Evolutionary conservation across 2,797 vertebrate genomes (phyloP).

Genomic region (Remorina albescens): DNA sequence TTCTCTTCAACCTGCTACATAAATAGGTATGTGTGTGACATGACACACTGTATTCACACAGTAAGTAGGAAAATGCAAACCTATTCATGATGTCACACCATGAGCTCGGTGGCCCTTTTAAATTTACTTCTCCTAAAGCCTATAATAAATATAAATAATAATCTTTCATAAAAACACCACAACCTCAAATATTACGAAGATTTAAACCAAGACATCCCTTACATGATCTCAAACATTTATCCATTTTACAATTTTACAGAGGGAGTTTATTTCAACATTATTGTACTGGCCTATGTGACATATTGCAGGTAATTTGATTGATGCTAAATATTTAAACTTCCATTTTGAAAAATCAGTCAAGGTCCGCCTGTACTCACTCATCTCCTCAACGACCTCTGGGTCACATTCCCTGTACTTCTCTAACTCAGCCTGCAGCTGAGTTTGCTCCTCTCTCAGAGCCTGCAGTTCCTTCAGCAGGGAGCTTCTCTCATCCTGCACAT

Average conservation of each 20-base stretch:
- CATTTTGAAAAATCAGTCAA: not conserved
- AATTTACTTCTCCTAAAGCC: not conserved
- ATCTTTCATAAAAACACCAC: not conserved
- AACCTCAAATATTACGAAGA: not conserved
- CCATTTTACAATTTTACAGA: not conserved
- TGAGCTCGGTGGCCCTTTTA: not conserved
- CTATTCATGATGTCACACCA: not conserved
- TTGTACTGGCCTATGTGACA: not conserved
- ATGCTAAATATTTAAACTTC: not conserved
- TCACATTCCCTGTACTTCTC: slow-evolving; percentile 95
- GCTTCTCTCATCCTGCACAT: slow-evolving; percentile 87
- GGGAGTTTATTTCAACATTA: not conserved
- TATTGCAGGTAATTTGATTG: not conserved
- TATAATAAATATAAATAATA: not conserved
- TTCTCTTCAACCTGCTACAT: too few species aligned
- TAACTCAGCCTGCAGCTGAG: slow-evolving; percentile 87
- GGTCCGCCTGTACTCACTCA: slow-evolving; percentile 88
- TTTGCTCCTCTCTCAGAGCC: slow-evolving; percentile 84
- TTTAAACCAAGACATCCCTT: not conserved
- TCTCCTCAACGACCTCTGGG: slow-evolving; percentile 92
- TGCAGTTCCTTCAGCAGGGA: slow-evolving; percentile 86
- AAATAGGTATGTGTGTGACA: not conserved
- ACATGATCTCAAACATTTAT: not conserved
- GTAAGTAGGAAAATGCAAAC: not conserved
- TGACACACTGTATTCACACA: not conserved